Evolutionary conservation across 2,888 invertebrate species (phyloP), one percentile per base, ranked within the genome.

Genomic region (Drosophila atroscutellata): DNA sequence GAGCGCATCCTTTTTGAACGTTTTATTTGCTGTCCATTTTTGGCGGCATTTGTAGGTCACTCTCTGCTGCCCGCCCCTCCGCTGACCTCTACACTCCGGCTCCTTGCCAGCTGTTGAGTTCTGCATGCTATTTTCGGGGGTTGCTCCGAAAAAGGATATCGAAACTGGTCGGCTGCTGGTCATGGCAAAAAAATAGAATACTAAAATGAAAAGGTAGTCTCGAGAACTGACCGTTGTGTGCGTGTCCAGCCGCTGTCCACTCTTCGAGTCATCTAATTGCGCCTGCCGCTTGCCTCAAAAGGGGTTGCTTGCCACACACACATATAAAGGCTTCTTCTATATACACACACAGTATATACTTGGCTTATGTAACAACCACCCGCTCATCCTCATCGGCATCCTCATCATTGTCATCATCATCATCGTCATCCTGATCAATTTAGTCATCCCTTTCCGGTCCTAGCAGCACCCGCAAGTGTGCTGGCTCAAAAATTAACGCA

Each of bases 31-130:
- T 76, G 69, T 72, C 66, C 68, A 52, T 79, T 88, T 86, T 87
- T 83, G 89, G 89, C 86, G 86, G 87, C 77, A 86, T 83, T 89
- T 81, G 63, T 75, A 70, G 72, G 75, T 72, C 75, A 74, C 51
- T 72, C 76, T 54, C 67, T 28, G 37, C 54, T 11, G 54, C 30
- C 36, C 32, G 52, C 36, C 24, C 32, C 15, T 51, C 11, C 9
- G 20, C 66, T 80, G 74, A 83, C 77, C 75, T 4, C 8, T 80
- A 72, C 47, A 60, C 75, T 15, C 15, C 24, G 9, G 49, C 18
- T 26, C 49, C 28, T 83, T 73, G 67, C 89, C 89, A 87, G 89
- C 87, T 83, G 83, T 80, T 80, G 39, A 39, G 37, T 47, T 51
- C 42, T 63, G 60, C 57, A 65, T 80, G 71, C 80, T 68, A 80